Evolutionary conservation across 2,797 vertebrate genomes (phyloP).

Genomic region (Phrynocephalus forsythii): DNA sequence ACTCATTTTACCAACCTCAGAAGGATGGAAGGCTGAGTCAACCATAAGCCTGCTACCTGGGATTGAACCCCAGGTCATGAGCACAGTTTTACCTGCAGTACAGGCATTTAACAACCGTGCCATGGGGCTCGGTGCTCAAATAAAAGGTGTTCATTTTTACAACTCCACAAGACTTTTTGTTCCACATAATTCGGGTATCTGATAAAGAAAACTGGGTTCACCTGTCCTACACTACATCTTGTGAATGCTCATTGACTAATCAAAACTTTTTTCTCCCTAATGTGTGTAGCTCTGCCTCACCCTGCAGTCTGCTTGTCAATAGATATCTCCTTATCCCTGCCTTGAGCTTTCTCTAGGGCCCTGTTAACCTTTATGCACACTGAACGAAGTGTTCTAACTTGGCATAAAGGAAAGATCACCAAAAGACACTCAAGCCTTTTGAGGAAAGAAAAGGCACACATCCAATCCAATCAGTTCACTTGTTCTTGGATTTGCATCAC

Average conservation of each 20-base stretch:
- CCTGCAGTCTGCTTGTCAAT: background rate
- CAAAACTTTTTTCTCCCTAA: constrained; percentile 17
- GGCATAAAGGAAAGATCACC: constrained; percentile 5
- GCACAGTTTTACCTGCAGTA: too few species aligned
- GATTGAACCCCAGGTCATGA: too few species aligned
- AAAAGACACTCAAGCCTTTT: background rate
- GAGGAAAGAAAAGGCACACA: background rate
- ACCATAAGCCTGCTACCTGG: too few species aligned
- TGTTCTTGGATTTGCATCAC: background rate
- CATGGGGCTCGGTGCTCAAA: too few species aligned
- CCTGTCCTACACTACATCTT: background rate
- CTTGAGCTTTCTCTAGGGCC: background rate
- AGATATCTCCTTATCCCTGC: background rate
- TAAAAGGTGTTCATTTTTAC: too few species aligned
- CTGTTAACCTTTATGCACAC: background rate
- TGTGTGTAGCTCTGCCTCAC: constrained; percentile 1
- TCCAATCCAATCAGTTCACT: background rate
- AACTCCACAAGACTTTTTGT: background rate
- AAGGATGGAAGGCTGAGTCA: too few species aligned
- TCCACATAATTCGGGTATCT: background rate
- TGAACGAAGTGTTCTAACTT: constrained; percentile 1
- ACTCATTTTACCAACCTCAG: too few species aligned
- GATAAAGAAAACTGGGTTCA: constrained; percentile 3
- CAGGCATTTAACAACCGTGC: too few species aligned
- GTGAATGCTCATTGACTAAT: constrained; percentile 12